A percentile compares a stretch with the other conserved stretches of the same genome.
These are phyloP conservation scores for Xiphias gladius DNA, from an alignment of 2,113 vertebrate species.

Conservation along the genomic window DNA sequence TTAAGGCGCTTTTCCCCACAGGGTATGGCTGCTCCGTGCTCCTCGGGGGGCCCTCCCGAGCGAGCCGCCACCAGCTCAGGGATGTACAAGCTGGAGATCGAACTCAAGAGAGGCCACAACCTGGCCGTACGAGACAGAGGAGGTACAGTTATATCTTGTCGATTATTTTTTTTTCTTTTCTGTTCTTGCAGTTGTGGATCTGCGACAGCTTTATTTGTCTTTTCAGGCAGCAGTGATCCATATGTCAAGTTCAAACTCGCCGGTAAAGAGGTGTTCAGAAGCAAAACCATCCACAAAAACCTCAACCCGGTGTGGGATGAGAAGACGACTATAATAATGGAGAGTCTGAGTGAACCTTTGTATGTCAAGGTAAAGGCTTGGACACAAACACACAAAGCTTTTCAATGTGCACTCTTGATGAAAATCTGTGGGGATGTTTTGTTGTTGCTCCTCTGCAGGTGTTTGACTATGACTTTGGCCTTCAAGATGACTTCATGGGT, in stretches of 20 bases:
- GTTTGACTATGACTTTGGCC: conserved; percentile 98
- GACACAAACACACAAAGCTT: conserved; percentile 2
- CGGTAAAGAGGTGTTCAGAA: conserved; percentile 94
- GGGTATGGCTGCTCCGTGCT: conserved; percentile 75
- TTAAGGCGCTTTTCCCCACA: conserved; percentile 58
- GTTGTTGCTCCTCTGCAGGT: conserved; percentile 83
- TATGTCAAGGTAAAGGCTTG: conserved; percentile 90
- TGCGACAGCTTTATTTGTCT: background rate
- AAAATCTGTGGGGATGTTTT: background rate
- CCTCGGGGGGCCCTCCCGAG: conserved; percentile 79
- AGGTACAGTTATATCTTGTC: conserved; percentile 75
- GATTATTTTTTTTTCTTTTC: background rate
- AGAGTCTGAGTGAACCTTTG: conserved; percentile 88
- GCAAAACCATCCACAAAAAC: conserved; percentile 94
- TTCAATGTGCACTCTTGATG: background rate
- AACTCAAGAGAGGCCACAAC: conserved; percentile 90
- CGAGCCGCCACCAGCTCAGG: conserved; percentile 72
- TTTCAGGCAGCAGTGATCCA: conserved; percentile 93
- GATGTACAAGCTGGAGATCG: conserved; percentile 92
- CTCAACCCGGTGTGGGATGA: conserved; percentile 98
- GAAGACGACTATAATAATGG: conserved; percentile 85
- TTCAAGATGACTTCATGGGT: conserved; percentile 98
- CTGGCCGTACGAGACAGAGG: conserved; percentile 92
- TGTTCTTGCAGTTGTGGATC: conserved; percentile 5
- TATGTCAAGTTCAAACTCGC: conserved; percentile 97